Evolutionary conservation across 2,888 invertebrate genomes (phyloP), one percentile per base, ranked within the genome.

Genomic region (Stenodera caucasica): DNA sequence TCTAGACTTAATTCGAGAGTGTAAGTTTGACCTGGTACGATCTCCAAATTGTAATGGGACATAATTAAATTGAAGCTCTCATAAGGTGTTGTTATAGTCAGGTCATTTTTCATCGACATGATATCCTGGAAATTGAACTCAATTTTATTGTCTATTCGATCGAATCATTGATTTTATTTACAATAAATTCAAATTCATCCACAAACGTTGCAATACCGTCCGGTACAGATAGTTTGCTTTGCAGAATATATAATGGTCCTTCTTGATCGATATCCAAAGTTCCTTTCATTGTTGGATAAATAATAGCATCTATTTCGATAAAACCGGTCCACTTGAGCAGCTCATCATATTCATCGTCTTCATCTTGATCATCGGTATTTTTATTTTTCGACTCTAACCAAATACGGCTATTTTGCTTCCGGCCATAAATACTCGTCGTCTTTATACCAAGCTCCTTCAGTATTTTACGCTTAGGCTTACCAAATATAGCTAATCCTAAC

Each of bases 31-130:
- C 82, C 75, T 68, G 80, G 72, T 70, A 82, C 77, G 1, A 85
- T 68, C 55, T 81, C 76, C 58, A 87, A 82, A 49, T 83, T 78
- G 50, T 83, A 82, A 33, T 81, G 75, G 0, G 84, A 84, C 58
- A 80, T 82, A 18, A 87, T 77, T 63, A 84, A 81, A 64, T 81
- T 80, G 61, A 78, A 80, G 30, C 67, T 72, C 4, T 69, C 58
- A 61, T 85, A 88, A 0, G 88, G 86, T 0, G 87, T 84, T 8
- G 77, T 80, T 0, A 88, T 70, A 57, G 82, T 82, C 12, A 89
- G 73, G 11, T 84, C 81, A 75, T 89, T 89, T 58, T 82, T 82
- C 66, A 85, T 82, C 51, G 80, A 75, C 62, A 84, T 76, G 12
- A 81, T 71, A 72, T 84, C 81, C 76, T 82, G 72, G 49, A 71